Base-by-base conservation (phyloP, 2,113 vertebrate genomes). In the Urocynchramus pylzowi region DNA sequence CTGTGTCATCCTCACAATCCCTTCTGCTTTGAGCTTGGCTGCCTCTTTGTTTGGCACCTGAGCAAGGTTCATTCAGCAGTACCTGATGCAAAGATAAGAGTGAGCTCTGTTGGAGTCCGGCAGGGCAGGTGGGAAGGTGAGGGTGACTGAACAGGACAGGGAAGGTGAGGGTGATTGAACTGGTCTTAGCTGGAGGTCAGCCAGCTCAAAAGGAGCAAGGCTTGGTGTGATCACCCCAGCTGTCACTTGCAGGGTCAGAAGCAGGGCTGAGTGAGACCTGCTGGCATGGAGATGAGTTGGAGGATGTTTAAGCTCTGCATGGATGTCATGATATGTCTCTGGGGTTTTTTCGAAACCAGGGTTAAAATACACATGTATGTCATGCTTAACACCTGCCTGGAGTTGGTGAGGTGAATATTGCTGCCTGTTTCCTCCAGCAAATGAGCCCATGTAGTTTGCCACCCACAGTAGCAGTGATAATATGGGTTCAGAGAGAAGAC, bases 21-120 rank as follows among this genome's bases (percentile, higher is more conserved):
- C 28, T 73, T 94, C 88, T 86, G 84, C 94, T 94, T 84, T 65
- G 78, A 91, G 90, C 73, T 92, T 53, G 90, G 69, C 87, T 96
- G 76, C 82, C 91, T 95, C 85, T 88, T 93, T 97, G 93, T 97
- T 76, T 96, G 93, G 90, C 96, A 96, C 96, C 95, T 96, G 95
- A 70, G 85, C 86, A 83, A 95, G 86, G 96, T 96, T 97, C 95
- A 79, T 92, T 96, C 94, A 97, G 84, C 81, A 93, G 75, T 75
- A 68, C 83, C 56, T 56, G 59, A 37, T 79, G 54, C 3, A 88
- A 30, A 90, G 92, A 77, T 64, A 81, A 56, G 79, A 4, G 26
- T 39, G 85, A 84, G 77, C 68, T 94, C 78, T 44, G 10, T 4
- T 59, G 68, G 68, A 82, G 69, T 28, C 73, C 20, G 26, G 31